Conservation (phyloP, 2,888 invertebrate genomes). For the Elysia crispata region DNA sequence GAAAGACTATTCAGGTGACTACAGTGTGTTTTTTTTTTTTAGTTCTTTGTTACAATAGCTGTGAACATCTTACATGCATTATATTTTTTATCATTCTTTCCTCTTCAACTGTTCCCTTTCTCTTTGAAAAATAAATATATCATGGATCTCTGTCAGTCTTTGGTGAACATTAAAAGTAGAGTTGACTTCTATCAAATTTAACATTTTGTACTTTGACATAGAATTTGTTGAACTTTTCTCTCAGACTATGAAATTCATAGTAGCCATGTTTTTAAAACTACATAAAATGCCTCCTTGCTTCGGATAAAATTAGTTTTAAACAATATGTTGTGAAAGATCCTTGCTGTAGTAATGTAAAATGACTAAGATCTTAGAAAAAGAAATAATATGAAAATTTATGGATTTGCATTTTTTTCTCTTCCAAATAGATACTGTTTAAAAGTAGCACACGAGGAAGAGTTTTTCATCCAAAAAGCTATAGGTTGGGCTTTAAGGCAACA, state of each 20-base stretch:
- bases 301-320: neutral
- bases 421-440: conserved; percentile 54
- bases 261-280: no score
- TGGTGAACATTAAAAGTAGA: neutral
- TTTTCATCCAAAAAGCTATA: conserved; percentile 61
- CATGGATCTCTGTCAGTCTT: neutral
- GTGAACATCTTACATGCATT: no score
- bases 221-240: no score
- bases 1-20: conserved; percentile 56
- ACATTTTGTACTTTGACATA: no score
- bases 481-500: conserved; percentile 59
- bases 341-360: neutral
- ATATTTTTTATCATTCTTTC: no score
- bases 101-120: no score
- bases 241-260: neutral
- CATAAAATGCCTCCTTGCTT: no score
- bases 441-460: conserved; percentile 56
- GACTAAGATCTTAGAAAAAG: neutral
- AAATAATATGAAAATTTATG: no score
- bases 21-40: neutral
- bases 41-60: neutral
- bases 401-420: no score
- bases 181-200: no score
- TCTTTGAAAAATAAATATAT: no score
- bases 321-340: neutral